A percentile compares a stretch with the other conserved stretches of the same genome.
Evolutionary conservation across 2,797 vertebrate species (phyloP).

Genomic region (Sebastes vulpes): DNA sequence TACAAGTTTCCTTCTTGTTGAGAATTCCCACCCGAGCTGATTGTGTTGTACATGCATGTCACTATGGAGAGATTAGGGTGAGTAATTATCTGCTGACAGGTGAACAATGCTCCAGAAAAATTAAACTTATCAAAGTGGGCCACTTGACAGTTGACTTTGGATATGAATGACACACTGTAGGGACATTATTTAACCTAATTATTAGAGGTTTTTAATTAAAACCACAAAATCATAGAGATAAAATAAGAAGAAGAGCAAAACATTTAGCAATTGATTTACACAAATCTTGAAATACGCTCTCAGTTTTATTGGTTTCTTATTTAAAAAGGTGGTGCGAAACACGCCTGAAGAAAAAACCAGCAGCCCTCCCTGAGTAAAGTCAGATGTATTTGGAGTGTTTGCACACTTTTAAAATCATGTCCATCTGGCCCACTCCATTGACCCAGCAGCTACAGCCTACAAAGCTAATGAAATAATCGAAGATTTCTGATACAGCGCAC

Average conservation of each 20-base stretch:
- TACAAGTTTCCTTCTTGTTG: slow-evolving; percentile 86
- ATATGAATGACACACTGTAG: slow-evolving; percentile 62
- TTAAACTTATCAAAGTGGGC: slow-evolving; percentile 79
- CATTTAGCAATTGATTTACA: not conserved
- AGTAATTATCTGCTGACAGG: slow-evolving; percentile 84
- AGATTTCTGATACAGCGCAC: slow-evolving; percentile 76
- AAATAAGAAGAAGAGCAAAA: not conserved
- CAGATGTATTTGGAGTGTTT: slow-evolving; percentile 66
- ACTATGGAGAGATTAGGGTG: slow-evolving; percentile 82
- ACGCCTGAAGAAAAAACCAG: slow-evolving; percentile 17
- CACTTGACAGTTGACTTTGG: slow-evolving; percentile 79
- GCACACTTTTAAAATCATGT: slow-evolving; percentile 72
- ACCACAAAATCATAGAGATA: slow-evolving; percentile 7
- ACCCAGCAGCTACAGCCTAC: slow-evolving; percentile 50
- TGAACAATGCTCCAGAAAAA: slow-evolving; percentile 81
- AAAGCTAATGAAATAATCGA: slow-evolving; percentile 78
- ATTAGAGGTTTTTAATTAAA: slow-evolving; percentile 47
- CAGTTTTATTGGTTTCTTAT: not conserved
- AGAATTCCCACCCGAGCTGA: slow-evolving; percentile 80
- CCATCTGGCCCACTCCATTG: slow-evolving; percentile 64
- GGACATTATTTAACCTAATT: slow-evolving; percentile 52
- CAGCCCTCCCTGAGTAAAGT: slow-evolving; percentile 26
- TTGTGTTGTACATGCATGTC: slow-evolving; percentile 82
- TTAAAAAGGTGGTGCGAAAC: slow-evolving; percentile 18
- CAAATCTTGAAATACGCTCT: not conserved